These are phyloP conservation scores for Chlorops oryzae DNA, from an alignment of 1,140 invertebrate species.

Conservation along the genomic window DNA sequence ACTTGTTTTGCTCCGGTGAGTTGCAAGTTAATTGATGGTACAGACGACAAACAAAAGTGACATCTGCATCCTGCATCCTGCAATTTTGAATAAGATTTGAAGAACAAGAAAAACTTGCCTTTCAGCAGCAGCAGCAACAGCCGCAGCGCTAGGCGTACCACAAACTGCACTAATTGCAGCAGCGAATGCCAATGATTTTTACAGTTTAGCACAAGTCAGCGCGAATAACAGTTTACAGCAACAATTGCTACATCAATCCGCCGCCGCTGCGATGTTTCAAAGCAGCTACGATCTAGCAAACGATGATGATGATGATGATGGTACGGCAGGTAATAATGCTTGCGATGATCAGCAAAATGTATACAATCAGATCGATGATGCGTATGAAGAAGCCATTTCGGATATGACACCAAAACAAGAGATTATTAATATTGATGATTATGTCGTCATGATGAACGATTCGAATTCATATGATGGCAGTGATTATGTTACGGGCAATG, in stretches of 20 bases:
- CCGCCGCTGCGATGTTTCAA: constrained; percentile 36
- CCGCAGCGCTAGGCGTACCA: constrained; percentile 35
- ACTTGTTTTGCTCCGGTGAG: too few relatives aligned
- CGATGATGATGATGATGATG: constrained; percentile 31
- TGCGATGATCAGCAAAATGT: constrained; percentile 22
- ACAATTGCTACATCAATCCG: constrained; percentile 36
- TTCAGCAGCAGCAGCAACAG: constrained; percentile 24
- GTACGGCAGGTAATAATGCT: constrained; percentile 9
- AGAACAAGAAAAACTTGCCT: too few relatives aligned
- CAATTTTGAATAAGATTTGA: too few relatives aligned
- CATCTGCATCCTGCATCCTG: too few relatives aligned
- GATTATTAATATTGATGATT: constrained; percentile 46
- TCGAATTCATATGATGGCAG: constrained; percentile 48
- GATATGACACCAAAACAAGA: constrained; percentile 39
- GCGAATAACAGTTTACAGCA: constrained; percentile 39
- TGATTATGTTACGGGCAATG: constrained; percentile 38
- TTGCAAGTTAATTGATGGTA: too few relatives aligned
- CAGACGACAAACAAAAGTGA: too few relatives aligned
- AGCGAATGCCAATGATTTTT: constrained; percentile 35
- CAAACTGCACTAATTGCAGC: constrained; percentile 37
- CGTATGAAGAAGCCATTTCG: constrained; percentile 37
- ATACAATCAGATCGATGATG: constrained; percentile 36
- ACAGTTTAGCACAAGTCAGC: constrained; percentile 41
- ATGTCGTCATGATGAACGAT: constrained; percentile 45
- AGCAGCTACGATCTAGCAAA: constrained; percentile 35